phyloP scores from a whole-genome alignment of 2,113 vertebrate species.

The Trematomus loennbergii region DNA sequence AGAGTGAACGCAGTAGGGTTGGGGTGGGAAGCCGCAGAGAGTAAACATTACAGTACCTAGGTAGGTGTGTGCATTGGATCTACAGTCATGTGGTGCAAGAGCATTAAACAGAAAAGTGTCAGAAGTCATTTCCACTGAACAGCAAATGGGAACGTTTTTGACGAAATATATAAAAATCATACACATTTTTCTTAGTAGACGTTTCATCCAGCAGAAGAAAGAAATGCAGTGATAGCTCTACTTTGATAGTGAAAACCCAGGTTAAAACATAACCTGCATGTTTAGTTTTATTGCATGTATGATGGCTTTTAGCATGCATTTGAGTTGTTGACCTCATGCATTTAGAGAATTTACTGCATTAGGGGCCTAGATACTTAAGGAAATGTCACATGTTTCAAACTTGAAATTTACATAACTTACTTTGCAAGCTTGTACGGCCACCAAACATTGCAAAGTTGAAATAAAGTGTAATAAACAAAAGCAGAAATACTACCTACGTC shows the following conservation, averaged over 20 bases:
- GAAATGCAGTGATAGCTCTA: rapidly evolving
- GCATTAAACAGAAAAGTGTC: background rate
- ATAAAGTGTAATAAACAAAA: no score
- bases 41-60: slow-evolving; percentile 63
- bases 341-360: background rate
- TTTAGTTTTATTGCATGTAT: background rate
- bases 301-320: background rate
- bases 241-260: background rate
- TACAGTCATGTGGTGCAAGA: slow-evolving; percentile 1
- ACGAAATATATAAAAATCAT: background rate
- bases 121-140: background rate
- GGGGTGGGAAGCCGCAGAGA: slow-evolving; percentile 68
- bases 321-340: background rate
- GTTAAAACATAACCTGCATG: background rate
- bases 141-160: background rate
- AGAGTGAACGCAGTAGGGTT: slow-evolving; percentile 50
- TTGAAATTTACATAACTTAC: background rate
- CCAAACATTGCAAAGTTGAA: background rate
- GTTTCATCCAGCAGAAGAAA: background rate
- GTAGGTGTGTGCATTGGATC: slow-evolving; percentile 43
- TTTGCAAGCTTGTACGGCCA: background rate
- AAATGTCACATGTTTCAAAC: background rate
- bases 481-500: no score
- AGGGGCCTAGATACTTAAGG: no score
- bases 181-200: background rate